Evolutionary conservation across 53 echinoderm and acorn worm species (phyloP).

Genomic region (Temnopleurus reevesii): DNA sequence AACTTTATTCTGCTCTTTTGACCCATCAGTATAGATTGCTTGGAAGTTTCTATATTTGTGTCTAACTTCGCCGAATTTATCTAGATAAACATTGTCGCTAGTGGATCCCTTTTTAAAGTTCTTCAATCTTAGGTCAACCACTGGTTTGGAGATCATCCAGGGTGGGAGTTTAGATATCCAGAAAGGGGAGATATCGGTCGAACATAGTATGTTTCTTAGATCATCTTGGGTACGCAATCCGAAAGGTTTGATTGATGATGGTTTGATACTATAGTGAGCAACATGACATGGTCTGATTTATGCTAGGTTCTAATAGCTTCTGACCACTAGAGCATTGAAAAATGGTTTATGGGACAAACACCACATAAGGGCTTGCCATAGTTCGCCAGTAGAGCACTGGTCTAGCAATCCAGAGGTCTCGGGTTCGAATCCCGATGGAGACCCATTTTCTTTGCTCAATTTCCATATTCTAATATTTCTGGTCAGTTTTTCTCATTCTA

Average conservation of each 20-base stretch:
- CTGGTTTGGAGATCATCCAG: too few relatives aligned
- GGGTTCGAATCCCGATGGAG: too few relatives aligned
- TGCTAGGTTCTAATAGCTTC: too few relatives aligned
- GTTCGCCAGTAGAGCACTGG: too few relatives aligned
- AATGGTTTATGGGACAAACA: too few relatives aligned
- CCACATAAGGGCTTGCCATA: too few relatives aligned
- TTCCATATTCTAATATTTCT: too few relatives aligned
- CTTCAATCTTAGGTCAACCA: not conserved
- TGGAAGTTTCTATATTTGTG: constrained; percentile 6
- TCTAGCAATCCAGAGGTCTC: too few relatives aligned
- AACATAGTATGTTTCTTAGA: not conserved
- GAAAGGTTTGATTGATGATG: constrained; percentile 21
- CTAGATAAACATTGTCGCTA: not conserved
- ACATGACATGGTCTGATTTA: not conserved
- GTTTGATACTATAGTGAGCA: not conserved
- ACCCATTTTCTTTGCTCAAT: too few relatives aligned
- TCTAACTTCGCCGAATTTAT: constrained; percentile 16
- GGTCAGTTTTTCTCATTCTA: too few relatives aligned
- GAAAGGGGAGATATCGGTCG: not conserved
- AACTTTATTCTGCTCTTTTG: constrained; percentile 16
- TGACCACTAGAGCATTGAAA: too few relatives aligned
- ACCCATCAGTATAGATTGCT: constrained; percentile 42
- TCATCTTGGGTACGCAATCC: not conserved
- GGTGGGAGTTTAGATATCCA: constrained; percentile 17
- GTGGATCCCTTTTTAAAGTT: constrained; percentile 19